Evolutionary conservation across 2,888 invertebrate species (phyloP), one percentile per base, ranked within the genome.

Genomic region (Campaea margaritaria): DNA sequence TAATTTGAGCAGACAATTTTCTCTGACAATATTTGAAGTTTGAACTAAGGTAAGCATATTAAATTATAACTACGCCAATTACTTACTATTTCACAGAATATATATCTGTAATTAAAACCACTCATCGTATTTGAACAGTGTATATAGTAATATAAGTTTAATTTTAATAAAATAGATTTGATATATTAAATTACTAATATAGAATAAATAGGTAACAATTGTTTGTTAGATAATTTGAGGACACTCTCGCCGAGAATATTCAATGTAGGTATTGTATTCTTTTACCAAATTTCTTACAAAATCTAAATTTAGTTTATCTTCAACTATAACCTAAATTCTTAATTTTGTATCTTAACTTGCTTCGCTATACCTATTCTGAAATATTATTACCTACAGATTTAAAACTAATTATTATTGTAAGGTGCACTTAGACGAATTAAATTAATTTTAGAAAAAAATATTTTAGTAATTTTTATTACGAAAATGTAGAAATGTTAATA

Each of bases 231-330:
- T 47, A 70, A 39, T 59, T 43, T 56, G 54, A 52, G 15, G 43
- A 57, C n/a, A 38, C 59, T 46, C 51, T 71, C 73, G 73, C 73
- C 72, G 76, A 57, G 66, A 76, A 64, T 62, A 66, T 58, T 62
- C 52, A 39, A 73, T 62, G 64, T 77, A 71, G 72, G 74, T 77
- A 78, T 71, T 68, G 76, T 78, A n/a, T 79, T 76, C 72, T 72
- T 65, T 63, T 39, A 49, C 31, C 12, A 34, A 46, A 31, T 11
- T 15, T n/a, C n/a, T n/a, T n/a, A n/a, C n/a, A n/a, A n/a, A n/a
- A n/a, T n/a, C n/a, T n/a, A n/a, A n/a, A n/a, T n/a, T n/a, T n/a
- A n/a, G n/a, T n/a, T n/a, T n/a, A n/a, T n/a, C n/a, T n/a, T n/a
- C n/a, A n/a, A n/a, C n/a, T n/a, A n/a, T 34, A 9, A 34, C 11